phyloP scores from a whole-genome alignment of 2,113 vertebrate genomes.

The Cnemophilus loriae region DNA sequence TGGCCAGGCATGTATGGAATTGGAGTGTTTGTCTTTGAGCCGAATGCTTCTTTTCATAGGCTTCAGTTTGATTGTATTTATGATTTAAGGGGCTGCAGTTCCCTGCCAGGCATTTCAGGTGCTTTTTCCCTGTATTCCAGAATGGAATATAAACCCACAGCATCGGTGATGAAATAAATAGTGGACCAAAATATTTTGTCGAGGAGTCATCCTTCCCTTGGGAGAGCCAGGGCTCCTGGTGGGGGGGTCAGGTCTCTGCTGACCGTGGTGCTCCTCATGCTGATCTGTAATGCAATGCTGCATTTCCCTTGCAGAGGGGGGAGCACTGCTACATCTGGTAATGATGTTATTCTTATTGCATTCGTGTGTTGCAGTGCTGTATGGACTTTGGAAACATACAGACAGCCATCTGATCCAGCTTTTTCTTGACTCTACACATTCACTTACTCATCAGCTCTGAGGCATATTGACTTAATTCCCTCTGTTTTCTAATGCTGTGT shows the following conservation, averaged over 20 bases:
- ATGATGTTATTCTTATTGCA: conserved; percentile 49
- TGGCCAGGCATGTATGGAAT: background rate
- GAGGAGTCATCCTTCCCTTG: background rate
- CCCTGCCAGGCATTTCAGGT: background rate
- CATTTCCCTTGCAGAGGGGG: background rate
- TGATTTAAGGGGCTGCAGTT: background rate
- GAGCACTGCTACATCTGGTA: background rate
- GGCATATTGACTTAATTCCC: conserved; percentile 57
- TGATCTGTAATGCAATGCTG: conserved; percentile 17
- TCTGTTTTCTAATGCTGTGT: conserved; percentile 62
- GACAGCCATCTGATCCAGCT: conserved; percentile 51
- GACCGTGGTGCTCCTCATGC: background rate
- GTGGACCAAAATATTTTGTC: background rate
- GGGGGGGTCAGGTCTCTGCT: background rate
- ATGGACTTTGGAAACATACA: background rate
- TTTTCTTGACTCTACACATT: background rate
- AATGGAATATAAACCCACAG: background rate
- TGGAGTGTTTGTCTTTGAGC: background rate
- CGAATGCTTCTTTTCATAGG: background rate
- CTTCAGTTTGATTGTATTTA: background rate
- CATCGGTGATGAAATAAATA: fast-evolving
- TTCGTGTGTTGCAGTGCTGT: conserved; percentile 43
- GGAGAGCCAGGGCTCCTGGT: background rate
- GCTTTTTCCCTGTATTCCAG: background rate
- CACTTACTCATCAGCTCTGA: conserved; percentile 49